phyloP scores from a whole-genome alignment of 2,797 vertebrate genomes.

The Catostomus latipinnis region DNA sequence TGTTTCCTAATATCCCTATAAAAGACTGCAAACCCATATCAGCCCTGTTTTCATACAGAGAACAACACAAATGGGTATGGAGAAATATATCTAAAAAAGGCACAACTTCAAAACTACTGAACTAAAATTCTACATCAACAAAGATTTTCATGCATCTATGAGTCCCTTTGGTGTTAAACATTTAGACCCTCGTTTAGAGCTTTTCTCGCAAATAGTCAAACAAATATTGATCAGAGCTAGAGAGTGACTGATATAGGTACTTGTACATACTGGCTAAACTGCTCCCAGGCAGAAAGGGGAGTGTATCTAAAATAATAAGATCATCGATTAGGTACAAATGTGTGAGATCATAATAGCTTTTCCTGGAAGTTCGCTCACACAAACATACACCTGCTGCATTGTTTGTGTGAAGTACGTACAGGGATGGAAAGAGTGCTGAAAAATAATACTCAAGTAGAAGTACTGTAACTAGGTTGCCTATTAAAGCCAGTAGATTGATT shows the following conservation, averaged over 20 bases:
- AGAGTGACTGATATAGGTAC: slow-evolving; percentile 26
- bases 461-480: no score
- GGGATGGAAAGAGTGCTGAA: no score
- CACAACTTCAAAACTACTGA: neutral
- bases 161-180: slow-evolving; percentile 8
- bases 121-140: neutral
- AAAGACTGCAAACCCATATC: neutral
- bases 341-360: slow-evolving; percentile 31
- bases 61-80: neutral
- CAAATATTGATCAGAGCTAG: slow-evolving; percentile 34
- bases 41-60: neutral
- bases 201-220: slow-evolving; percentile 33
- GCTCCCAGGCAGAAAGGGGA: slow-evolving; percentile 22
- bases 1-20: neutral
- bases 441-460: no score
- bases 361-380: neutral
- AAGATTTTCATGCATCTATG: slow-evolving; percentile 11
- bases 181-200: slow-evolving; percentile 21
- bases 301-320: slow-evolving; percentile 40
- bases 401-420: no score
- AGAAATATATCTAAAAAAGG: neutral
- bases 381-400: slow-evolving; percentile 12
- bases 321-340: slow-evolving; percentile 38
- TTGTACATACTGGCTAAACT: slow-evolving; percentile 20
- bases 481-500: no score